Evolutionary conservation across 2,113 vertebrate species (phyloP), one percentile per base, ranked within the genome.

Genomic region (Chionodraco myersi): DNA sequence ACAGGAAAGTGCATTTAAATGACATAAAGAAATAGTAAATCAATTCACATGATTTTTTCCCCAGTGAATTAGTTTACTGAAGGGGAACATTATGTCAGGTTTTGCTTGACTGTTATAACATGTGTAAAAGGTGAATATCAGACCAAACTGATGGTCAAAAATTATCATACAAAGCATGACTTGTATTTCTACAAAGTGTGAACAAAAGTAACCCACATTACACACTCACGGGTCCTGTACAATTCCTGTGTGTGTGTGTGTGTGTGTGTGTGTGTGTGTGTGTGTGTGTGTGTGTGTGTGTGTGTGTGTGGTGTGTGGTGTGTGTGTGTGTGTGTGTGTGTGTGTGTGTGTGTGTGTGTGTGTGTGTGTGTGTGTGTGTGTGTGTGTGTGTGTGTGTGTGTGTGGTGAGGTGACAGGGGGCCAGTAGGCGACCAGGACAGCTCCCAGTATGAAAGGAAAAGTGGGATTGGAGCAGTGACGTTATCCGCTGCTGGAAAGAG

Each of bases 381-480:
- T 44, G 74, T 26, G 2, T 26, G 36, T 41, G 7, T 6, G 58
- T 51, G 49, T 41, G 48, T 58, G 30, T 44, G 74, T 72, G 74
- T 51, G 49, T 41, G 48, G 30, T 34, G 74, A 74, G 74, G 45
- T 59, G 79, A 70, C 61, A 49, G 58, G 57, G 61, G 56, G 48
- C 76, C 78, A 81, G 84, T 76, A 59, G 53, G 61, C 34, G 68
- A 83, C 64, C 60, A 82, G 67, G 18, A 52, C 23, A 65, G 82
- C 72, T 83, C 69, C 74, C 86, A 76, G 78, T 83, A 36, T 80
- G 90, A 94, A 90, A 93, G 93, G 90, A 93, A 93, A 93, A 94
- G 91, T 91, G 75, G 91, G 92, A 93, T 82, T 91, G 91, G 91
- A 92, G 77, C 77, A 84, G 92, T 95, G 94, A 95, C 94, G 94